Conservation (phyloP, 2,888 invertebrate species). For the Syrista parreyssii region DNA sequence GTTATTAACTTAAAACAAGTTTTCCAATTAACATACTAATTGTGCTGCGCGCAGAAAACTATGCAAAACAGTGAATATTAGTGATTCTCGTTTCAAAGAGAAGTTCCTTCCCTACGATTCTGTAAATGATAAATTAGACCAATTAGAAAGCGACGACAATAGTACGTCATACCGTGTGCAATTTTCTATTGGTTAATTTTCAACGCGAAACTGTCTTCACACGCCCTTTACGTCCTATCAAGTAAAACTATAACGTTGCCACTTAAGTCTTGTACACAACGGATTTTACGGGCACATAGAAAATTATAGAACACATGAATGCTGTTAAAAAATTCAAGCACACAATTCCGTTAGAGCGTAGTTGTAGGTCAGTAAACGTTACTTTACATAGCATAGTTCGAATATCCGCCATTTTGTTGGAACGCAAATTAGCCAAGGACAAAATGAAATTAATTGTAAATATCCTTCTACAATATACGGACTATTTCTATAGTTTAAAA, state of each 20-base stretch:
- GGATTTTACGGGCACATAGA: background rate
- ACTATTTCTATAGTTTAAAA: background rate
- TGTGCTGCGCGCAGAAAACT: background rate
- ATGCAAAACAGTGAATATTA: background rate
- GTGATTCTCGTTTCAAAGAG: background rate
- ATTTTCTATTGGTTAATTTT: background rate
- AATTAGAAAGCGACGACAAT: background rate
- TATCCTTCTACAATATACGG: background rate
- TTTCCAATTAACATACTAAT: background rate
- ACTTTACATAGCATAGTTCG: background rate
- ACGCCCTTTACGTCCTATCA: background rate
- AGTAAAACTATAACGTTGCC: background rate
- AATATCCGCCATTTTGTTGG: background rate
- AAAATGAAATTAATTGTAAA: background rate
- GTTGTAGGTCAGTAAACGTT: background rate
- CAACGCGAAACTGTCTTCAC: background rate
- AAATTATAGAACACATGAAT: background rate
- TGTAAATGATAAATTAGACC: background rate
- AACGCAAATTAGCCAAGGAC: background rate
- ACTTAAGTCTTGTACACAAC: background rate
- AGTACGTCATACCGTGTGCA: background rate
- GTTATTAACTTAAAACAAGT: background rate
- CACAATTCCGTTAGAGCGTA: background rate
- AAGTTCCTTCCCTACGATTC: constrained; percentile 1
- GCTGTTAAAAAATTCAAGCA: background rate